Base-by-base conservation (phyloP, 2,888 invertebrate species). In the Nemotelus nigrinus region DNA sequence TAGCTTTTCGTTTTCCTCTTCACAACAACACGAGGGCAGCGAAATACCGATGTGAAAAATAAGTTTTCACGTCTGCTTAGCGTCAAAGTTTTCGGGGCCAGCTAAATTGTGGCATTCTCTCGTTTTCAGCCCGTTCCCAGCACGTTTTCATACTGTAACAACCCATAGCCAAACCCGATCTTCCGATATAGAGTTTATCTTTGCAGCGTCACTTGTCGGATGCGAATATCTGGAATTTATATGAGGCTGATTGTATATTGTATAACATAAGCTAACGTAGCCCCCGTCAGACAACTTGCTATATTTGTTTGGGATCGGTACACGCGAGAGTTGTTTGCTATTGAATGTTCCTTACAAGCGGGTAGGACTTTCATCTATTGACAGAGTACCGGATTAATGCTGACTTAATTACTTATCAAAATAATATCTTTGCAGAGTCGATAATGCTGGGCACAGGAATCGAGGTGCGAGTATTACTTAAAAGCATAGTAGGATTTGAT, bases 51-150 rank as follows among this genome's bases (percentile, higher is more conserved):
- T 57, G 53, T 41, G 55, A 44, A 71, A 55, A 71, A 55, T 55
- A 71, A 71, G 43, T 71, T 71, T 53, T 71, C 71, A 43, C 55
- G 71, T 71, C 71, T 71, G 71, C 55, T 71, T 71, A 71, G 44
- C 71, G 57, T 71, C 71, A 71, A 71, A 71, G 57, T 55, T 71
- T 65, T 65, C 47, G 8, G 45, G 45, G 65, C n/a, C 10, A 45
- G 44, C n/a, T 43, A 55, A 50, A 57, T 2, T 55, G 25, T 44
- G 10, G 39, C 41, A 41, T 2, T 5, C 39, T 6, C 8, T 39
- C 39, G 39, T 63, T 63, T 57, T 7, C 44, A 7, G 4, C 7
- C 47, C 65, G 43, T 65, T 65, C 65, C 47, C 45, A 65, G 63
- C 43, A 43, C 63, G 43, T 63, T 45, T 3, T 2, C 65, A 65